A percentile compares a stretch with the other conserved stretches of the same genome.
These are phyloP conservation scores for Helicolenus hilgendorfi DNA, from an alignment of 2,797 vertebrate species.

Conservation along the genomic window DNA sequence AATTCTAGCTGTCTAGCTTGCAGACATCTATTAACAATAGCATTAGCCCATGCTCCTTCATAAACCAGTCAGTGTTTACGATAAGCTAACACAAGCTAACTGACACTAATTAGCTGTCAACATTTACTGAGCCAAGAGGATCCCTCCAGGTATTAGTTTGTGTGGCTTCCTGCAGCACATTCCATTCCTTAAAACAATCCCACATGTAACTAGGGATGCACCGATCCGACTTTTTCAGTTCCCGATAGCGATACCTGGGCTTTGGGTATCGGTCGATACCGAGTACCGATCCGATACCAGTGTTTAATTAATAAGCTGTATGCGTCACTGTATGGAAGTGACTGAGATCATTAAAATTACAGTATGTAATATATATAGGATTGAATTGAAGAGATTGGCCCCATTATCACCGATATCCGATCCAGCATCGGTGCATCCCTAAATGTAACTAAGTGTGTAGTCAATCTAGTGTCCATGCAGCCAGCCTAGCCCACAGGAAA, in stretches of 20 bases:
- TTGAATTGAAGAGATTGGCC: too few relatives aligned
- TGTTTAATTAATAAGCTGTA: too few relatives aligned
- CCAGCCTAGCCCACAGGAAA: neutral
- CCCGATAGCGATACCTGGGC: too few relatives aligned
- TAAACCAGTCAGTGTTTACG: conserved; percentile 8
- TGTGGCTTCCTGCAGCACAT: neutral
- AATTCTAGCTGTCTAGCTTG: neutral
- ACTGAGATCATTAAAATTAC: too few relatives aligned
- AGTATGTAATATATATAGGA: too few relatives aligned
- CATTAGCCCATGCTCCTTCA: neutral
- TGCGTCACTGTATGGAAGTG: too few relatives aligned
- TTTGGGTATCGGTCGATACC: too few relatives aligned
- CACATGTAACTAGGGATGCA: neutral
- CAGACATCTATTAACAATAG: neutral
- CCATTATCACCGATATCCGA: too few relatives aligned
- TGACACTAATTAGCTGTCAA: conserved; percentile 11
- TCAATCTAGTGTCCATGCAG: neutral
- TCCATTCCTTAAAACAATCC: neutral
- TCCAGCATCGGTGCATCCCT: too few relatives aligned
- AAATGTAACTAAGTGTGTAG: neutral
- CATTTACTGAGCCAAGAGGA: neutral
- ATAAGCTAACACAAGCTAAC: conserved; percentile 5
- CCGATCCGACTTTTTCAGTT: too few relatives aligned
- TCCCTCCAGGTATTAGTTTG: neutral
- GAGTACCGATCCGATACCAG: too few relatives aligned